Percentiles rank a stretch among this genome's conserved stretches.
phyloP scores from a whole-genome alignment of 2,797 vertebrate species.

The Acrossocheilus wenchowensis region DNA sequence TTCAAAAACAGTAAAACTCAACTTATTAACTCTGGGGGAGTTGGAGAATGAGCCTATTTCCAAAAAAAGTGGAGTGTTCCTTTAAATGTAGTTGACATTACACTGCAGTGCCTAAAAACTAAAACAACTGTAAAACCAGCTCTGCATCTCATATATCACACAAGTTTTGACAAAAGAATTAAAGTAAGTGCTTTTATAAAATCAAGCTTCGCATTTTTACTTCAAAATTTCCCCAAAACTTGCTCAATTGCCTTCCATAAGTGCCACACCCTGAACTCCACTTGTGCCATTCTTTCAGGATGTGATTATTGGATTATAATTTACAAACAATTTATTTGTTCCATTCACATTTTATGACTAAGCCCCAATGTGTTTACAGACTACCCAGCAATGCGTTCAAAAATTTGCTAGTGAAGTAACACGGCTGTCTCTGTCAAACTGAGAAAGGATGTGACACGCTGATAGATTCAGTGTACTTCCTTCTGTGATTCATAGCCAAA shows the following conservation, averaged over 20 bases:
- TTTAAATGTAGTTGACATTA: too few relatives aligned
- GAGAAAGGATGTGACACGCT: slow-evolving; percentile 6
- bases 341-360: not conserved
- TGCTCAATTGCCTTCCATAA: not conserved
- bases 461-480: not conserved
- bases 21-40: too few relatives aligned
- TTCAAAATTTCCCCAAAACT: not conserved
- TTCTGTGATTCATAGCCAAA: not conserved
- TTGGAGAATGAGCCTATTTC: too few relatives aligned
- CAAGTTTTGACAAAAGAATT: not conserved
- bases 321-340: not conserved
- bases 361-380: not conserved
- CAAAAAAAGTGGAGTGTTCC: too few relatives aligned
- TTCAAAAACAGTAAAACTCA: too few relatives aligned
- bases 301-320: not conserved
- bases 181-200: not conserved
- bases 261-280: not conserved
- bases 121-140: not conserved
- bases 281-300: not conserved
- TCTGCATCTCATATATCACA: too few relatives aligned
- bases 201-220: not conserved
- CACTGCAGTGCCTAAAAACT: not conserved
- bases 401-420: not conserved
- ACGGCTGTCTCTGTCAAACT: not conserved
- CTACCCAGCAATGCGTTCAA: not conserved